These are phyloP conservation scores for Malurus alboscapulatus DNA, from an alignment of 2,113 vertebrate genomes.

Conservation along the genomic window DNA sequence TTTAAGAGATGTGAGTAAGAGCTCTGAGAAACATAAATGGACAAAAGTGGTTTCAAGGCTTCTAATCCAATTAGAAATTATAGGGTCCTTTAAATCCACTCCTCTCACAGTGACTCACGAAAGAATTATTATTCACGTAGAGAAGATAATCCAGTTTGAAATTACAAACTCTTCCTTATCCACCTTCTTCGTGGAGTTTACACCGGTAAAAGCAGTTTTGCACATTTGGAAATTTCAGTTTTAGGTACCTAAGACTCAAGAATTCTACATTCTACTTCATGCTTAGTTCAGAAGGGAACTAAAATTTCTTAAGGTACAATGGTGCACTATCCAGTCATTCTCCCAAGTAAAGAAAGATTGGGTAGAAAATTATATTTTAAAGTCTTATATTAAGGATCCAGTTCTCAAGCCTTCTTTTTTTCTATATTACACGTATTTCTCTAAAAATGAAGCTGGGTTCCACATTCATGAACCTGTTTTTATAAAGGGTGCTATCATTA, in stretches of 20 bases:
- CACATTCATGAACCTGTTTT: background rate
- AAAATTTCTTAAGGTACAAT: background rate
- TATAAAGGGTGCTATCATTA: background rate
- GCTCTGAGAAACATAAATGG: background rate
- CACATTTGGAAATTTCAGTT: background rate
- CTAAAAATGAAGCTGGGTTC: background rate
- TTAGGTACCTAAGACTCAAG: background rate
- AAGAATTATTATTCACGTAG: background rate
- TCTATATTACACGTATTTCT: background rate
- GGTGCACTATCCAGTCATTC: background rate
- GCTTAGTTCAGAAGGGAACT: background rate
- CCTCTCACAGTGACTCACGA: background rate
- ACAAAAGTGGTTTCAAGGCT: background rate
- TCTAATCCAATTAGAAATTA: background rate
- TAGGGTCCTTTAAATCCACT: background rate
- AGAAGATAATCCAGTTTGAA: background rate
- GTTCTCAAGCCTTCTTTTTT: background rate
- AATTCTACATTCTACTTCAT: background rate
- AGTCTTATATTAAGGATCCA: background rate
- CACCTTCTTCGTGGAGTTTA: background rate
- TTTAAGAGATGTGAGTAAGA: background rate
- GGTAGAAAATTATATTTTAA: background rate
- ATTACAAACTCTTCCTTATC: background rate
- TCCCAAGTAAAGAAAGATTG: background rate
- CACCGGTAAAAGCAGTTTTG: background rate